Base-by-base conservation (phyloP, 2,888 invertebrate genomes). In the Tenthredo livida region DNA sequence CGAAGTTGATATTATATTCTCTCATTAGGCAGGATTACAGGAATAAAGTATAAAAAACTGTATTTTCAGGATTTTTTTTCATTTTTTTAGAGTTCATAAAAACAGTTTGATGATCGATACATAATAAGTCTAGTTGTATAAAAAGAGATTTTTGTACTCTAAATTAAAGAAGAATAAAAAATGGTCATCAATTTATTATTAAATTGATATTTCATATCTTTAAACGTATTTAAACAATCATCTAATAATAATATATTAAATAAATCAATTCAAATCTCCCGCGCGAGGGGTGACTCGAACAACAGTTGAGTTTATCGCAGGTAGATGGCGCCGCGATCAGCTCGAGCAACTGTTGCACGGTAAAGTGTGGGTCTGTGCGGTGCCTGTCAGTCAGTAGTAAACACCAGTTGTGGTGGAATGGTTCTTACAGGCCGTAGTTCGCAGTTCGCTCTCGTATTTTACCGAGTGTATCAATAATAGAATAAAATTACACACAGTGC, bases 381-480 rank as follows among this genome's bases (percentile, higher is more conserved):
- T 61, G 67, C 47, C 84, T 86, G 86, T 86, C 80, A 73, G 87
- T 89, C 89, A 88, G 89, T 90, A 88, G 90, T 90, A 90, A 90
- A 90, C 90, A 90, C 84, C 86, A 87, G 87, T 88, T 86, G 86
- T 87, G 83, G 88, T 86, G 84, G 86, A 87, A 86, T 85, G 86
- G 87, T 75, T 82, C 85, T 33, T 33, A 1, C 33, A 12, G 65
- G 25, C 15, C 47, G 47, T 83, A 61, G 67, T 43, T 47, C 67
- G 15, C 37, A 37, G 37, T 37, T 37, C 37, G 37, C 77, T 33
- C 54, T 7, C 15, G 17, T 17, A 29, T 33, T 54, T 54, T n/a
- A 25, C 9, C 17, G 25, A 75, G 75, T 75, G 77, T 77, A 54
- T 54, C 77, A 33, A 54, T 77, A 77, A 54, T 73, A 73, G 9